These are phyloP conservation scores for Ictalurus furcatus DNA, from an alignment of 2,113 vertebrate species.

Conservation along the genomic window DNA sequence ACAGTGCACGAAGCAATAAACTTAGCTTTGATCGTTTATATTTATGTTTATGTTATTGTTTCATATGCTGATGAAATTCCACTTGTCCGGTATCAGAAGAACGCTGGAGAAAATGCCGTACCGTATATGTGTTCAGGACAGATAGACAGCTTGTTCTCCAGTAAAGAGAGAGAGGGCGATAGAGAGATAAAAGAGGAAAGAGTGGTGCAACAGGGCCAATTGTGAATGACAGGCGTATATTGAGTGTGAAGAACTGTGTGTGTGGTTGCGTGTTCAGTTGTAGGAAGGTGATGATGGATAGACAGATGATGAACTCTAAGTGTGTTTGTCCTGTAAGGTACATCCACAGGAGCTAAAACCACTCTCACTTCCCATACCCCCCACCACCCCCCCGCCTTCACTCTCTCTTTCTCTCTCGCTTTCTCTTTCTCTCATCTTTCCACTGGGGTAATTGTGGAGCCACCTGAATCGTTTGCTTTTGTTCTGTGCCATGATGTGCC, in stretches of 20 bases:
- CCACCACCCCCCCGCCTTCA: not conserved
- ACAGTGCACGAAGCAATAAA: not conserved
- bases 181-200: not conserved
- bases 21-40: not conserved
- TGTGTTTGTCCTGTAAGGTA: conserved; percentile 36
- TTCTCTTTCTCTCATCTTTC: conserved; percentile 14
- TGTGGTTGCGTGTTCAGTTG: not conserved
- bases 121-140: not conserved
- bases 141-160: not conserved
- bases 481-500: conserved; percentile 28
- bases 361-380: not conserved
- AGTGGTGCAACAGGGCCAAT: not conserved
- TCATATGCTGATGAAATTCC: not conserved
- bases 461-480: conserved; percentile 16
- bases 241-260: not conserved
- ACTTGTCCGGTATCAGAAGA: not conserved
- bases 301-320: not conserved
- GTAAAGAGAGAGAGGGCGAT: not conserved
- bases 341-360: not conserved
- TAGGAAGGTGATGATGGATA: conserved; percentile 2
- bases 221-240: conserved; percentile 20
- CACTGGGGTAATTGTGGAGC: conserved; percentile 5
- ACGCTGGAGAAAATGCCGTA: not conserved
- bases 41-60: not conserved
- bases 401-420: not conserved